Percentiles rank a stretch among this genome's conserved stretches.
These are phyloP conservation scores for Squalus acanthias DNA, from an alignment of 2,797 vertebrate genomes.

Conservation along the genomic window DNA sequence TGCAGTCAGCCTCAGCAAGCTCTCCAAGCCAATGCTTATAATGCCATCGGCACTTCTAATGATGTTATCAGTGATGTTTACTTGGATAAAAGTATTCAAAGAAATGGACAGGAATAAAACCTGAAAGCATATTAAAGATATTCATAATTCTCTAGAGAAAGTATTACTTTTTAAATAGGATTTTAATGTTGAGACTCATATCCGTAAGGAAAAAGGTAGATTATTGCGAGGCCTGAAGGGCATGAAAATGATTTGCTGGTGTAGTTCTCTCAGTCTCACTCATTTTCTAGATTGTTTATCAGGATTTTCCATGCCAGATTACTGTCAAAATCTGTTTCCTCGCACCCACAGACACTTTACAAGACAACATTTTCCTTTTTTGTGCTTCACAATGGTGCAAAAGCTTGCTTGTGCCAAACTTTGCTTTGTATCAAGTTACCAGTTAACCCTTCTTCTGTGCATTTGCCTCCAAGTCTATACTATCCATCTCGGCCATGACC, in stretches of 20 bases:
- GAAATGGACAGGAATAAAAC: neutral
- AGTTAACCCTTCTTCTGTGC: neutral
- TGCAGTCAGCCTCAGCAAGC: neutral
- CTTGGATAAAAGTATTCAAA: neutral
- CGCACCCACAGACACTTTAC: neutral
- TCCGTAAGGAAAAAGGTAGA: neutral
- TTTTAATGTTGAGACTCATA: neutral
- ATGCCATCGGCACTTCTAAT: neutral
- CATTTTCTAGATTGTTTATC: neutral
- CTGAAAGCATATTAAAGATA: neutral
- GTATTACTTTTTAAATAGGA: neutral
- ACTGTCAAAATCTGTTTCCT: slow-evolving; percentile 7
- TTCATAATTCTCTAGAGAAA: neutral
- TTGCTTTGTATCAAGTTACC: neutral
- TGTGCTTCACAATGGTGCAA: neutral
- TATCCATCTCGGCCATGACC: neutral
- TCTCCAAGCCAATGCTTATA: neutral
- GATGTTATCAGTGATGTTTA: neutral
- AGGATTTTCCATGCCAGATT: neutral
- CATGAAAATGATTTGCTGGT: slow-evolving; percentile 11
- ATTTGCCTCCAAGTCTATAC: neutral
- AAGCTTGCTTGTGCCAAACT: neutral
- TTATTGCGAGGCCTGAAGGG: neutral
- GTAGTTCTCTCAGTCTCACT: neutral
- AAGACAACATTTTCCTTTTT: slow-evolving; percentile 9